phyloP scores from a whole-genome alignment of 2,797 vertebrate species.

The Syndactyla subalaris region DNA sequence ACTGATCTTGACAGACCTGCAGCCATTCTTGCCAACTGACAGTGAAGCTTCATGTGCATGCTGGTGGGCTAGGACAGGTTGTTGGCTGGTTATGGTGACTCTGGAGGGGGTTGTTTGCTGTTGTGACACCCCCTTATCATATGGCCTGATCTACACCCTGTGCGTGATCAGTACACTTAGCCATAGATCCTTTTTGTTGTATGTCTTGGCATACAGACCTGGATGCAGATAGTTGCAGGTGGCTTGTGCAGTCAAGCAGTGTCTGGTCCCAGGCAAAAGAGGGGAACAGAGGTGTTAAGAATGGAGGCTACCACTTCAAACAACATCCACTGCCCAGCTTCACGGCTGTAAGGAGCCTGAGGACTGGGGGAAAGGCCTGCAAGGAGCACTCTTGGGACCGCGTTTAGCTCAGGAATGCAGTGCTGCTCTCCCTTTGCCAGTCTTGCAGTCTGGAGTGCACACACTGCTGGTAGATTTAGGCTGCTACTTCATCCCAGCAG shows the following conservation, averaged over 20 bases:
- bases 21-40: background rate
- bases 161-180: accelerated
- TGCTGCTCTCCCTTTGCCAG: background rate
- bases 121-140: background rate
- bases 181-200: accelerated
- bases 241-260: background rate
- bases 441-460: background rate
- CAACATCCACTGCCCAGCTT: background rate
- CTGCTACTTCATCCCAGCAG: background rate
- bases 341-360: background rate
- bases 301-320: background rate
- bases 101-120: background rate
- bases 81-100: background rate
- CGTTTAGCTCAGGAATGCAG: background rate
- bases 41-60: background rate
- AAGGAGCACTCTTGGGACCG: accelerated
- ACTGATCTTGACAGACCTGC: background rate
- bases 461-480: background rate
- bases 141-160: background rate
- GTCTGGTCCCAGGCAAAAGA: background rate
- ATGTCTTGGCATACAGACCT: background rate
- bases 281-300: too few species aligned
- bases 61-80: background rate
- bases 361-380: background rate
- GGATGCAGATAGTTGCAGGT: background rate